phyloP scores from a whole-genome alignment of 2,113 vertebrate species.

The Forbesichthys agassizii region DNA sequence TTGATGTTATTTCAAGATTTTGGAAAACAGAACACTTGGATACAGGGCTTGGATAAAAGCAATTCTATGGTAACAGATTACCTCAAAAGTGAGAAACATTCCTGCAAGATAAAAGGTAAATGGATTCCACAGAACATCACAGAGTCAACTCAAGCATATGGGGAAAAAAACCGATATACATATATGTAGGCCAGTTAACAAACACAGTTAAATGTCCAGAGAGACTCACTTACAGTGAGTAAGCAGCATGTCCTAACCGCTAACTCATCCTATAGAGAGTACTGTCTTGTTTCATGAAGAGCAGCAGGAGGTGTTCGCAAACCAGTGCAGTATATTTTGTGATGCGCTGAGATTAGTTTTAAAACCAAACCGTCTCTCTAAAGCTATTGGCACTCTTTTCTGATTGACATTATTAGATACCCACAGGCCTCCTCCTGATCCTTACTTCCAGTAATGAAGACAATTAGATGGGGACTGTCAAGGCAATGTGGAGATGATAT shows the following conservation, averaged over 20 bases:
- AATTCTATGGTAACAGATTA: slow-evolving; percentile 23
- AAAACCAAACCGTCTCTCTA: slow-evolving; percentile 20
- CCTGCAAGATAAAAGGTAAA: slow-evolving; percentile 1
- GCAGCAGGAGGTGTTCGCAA: slow-evolving; percentile 4
- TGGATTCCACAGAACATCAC: no score
- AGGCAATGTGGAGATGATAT: slow-evolving; percentile 13
- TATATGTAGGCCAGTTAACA: no score
- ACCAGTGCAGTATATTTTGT: slow-evolving; percentile 14
- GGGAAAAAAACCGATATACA: no score
- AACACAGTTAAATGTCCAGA: no score
- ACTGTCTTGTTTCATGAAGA: no score
- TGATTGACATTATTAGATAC: slow-evolving; percentile 55
- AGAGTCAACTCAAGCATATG: no score
- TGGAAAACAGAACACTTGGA: no score
- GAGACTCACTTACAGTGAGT: no score
- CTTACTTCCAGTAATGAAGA: slow-evolving; percentile 11
- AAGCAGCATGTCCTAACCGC: no score
- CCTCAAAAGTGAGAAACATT: slow-evolving; percentile 35
- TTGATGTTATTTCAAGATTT: no score
- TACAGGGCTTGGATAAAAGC: slow-evolving; percentile 16
- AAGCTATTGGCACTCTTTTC: slow-evolving; percentile 40
- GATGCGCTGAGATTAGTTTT: slow-evolving; percentile 32
- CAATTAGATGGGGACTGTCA: slow-evolving; percentile 40
- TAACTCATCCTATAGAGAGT: no score
- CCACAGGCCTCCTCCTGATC: slow-evolving; percentile 43